Base-by-base conservation (phyloP, 1,140 invertebrate species). In the Augochlora pura region DNA sequence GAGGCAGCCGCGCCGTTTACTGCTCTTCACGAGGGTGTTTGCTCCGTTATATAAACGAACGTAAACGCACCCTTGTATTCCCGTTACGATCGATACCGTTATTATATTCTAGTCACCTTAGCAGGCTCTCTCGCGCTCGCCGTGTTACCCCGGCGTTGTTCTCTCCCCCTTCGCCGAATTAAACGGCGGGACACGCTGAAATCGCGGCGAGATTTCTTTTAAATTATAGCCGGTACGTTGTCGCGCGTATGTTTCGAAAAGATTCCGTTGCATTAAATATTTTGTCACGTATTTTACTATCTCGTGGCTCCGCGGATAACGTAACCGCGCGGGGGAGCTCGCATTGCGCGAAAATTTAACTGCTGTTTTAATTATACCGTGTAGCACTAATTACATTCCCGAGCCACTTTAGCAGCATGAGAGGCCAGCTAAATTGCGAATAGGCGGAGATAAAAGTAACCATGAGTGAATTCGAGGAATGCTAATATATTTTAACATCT, bases 101-200 rank as follows among this genome's bases (percentile, higher is more conserved):
- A 77, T 71, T 71, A 63, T 63, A 75, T 67, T 75, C 73, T 59
- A 70, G 57, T 63, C 75, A 27, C 38, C 65, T 68, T 67, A 59
- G 27, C 73, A 39, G 38, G 23, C 49, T 75, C 9, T 57, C 73
- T 9, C 6, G 32, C n/a, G 32, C 16, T 18, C 21, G 12, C 23
- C 21, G 18, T 16, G 54, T 75, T 27, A 23, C 8, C 32, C 32
- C 27, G 7, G 9, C 59, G 16, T 16, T 25, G 14, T 18, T 23
- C 49, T 52, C 0, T 7, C n/a, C 3, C 3, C 32, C 32, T 32
- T 4, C 32, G 32, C 32, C 18, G 38, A 75, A 67, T 75, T 59
- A 42, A 57, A 16, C 1, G 4, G 9, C 16, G 8, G 2, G 1
- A 25, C 27, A 14, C 21, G 16, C 8, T 16, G 21, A 54, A 46